Evolutionary conservation across 2,113 vertebrate species (phyloP), one percentile per base, ranked within the genome.

Genomic region (Oreocharis arfaki): DNA sequence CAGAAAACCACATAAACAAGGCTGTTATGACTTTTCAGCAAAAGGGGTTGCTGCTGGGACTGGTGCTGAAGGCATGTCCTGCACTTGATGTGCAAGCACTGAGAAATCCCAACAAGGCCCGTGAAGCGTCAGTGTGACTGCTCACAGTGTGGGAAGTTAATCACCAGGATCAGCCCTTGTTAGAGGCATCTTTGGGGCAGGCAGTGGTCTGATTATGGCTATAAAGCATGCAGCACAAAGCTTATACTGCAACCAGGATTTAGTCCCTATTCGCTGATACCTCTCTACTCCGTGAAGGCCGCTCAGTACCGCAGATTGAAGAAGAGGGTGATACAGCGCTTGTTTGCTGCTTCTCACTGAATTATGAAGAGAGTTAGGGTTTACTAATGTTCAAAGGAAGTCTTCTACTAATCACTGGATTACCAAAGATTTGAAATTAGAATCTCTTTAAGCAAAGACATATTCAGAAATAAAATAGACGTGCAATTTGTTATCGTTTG

Each of bases 81-180:
- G 12, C 30, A 8, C 0, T 1, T 6, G 19, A 46, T 8, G 21
- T 13, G 33, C 21, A 20, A 61, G 39, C 0, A 0, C 16, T 8
- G 67, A 69, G n/a, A 68, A 93, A 76, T 30, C 56, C 68, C 4
- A 1, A 12, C 24, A 14, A 33, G 27, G 32, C 19, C 23, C 3
- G 1, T 1, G 1, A 41, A 24, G 46, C 68, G 13, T 7, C 5
- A 1, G 26, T 3, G 16, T 37, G 63, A 57, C 47, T 37, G 28
- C 33, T 71, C 49, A 10, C 28, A 35, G 32, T 10, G 7, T 0
- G 0, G 61, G 35, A 79, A 82, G n/a, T 10, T 64, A 71, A 60
- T 55, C 49, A 37, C 22, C 55, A 50, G 32, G 24, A 64, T 41
- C 35, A 84, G 18, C 13, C 41, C 30, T 57, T 41, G 11, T 37